Percentiles rank a stretch among this genome's conserved stretches.
phyloP scores from a whole-genome alignment of 2,888 invertebrate genomes.

The Trichopoda pennipes region DNA sequence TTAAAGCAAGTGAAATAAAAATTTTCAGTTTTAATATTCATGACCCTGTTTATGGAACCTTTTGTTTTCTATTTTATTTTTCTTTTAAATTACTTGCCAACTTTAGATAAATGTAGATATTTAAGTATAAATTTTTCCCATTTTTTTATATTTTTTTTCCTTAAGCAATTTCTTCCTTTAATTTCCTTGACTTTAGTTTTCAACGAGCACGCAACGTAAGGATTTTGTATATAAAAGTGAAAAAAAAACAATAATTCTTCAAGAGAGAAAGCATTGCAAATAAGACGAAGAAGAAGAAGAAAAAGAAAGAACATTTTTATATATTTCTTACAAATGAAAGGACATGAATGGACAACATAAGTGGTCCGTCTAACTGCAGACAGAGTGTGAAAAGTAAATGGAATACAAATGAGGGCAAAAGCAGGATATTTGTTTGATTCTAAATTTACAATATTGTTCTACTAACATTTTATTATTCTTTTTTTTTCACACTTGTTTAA shows the following conservation, averaged over 20 bases:
- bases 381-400: constrained; percentile 16
- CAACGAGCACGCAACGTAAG: constrained; percentile 59
- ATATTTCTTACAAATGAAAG: constrained; percentile 41
- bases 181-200: constrained; percentile 62
- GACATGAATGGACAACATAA: constrained; percentile 35
- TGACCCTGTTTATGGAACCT: too few relatives aligned
- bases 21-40: too few relatives aligned
- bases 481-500: background rate
- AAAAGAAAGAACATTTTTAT: constrained; percentile 21
- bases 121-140: constrained; percentile 53
- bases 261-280: constrained; percentile 12
- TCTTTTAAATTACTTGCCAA: constrained; percentile 37
- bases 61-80: background rate
- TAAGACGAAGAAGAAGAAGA: background rate
- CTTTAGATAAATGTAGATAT: constrained; percentile 40
- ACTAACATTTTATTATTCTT: background rate
- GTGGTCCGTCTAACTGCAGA: background rate
- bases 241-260: background rate
- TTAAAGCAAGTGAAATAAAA: too few relatives aligned
- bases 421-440: constrained; percentile 57
- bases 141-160: constrained; percentile 12
- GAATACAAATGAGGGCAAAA: constrained; percentile 53
- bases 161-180: constrained; percentile 16
- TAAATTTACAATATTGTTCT: constrained; percentile 16
- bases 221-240: background rate